Conservation (phyloP, 2,113 vertebrate genomes). For the Aythya baeri region DNA sequence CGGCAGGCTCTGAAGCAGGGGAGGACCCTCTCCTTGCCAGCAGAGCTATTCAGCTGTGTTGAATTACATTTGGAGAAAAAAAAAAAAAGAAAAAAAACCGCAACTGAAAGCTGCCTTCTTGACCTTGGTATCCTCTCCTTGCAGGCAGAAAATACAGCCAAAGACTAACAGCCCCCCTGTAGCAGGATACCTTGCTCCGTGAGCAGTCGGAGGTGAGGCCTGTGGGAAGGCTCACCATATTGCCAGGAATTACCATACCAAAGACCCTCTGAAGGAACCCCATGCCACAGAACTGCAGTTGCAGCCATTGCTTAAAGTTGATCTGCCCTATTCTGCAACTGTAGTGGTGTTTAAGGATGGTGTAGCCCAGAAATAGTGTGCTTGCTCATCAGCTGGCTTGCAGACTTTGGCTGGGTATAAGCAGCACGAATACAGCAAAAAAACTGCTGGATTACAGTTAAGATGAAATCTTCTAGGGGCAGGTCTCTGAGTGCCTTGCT, state of each 20-base stretch:
- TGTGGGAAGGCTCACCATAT: not conserved
- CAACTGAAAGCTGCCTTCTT: not conserved
- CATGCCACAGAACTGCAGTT: not conserved
- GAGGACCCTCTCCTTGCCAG: not conserved
- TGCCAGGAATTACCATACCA: not conserved
- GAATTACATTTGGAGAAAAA: not conserved
- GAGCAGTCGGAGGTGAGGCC: accelerated
- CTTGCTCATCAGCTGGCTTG: not conserved
- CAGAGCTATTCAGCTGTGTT: not conserved
- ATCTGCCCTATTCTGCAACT: accelerated
- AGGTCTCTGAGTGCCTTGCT: not conserved
- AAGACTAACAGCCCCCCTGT: not conserved
- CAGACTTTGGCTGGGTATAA: not conserved
- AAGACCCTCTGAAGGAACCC: not conserved
- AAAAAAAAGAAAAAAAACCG: not conserved
- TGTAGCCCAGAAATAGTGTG: not conserved
- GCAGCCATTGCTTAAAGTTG: not conserved
- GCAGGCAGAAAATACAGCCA: not conserved
- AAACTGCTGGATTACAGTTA: not conserved
- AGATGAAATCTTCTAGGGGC: not conserved
- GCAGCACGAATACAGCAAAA: not conserved
- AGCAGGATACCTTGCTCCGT: not conserved
- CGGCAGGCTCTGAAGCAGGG: not conserved
- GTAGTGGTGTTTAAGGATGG: not conserved
- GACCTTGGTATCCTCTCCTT: not conserved